phyloP scores from a whole-genome alignment of 2,888 invertebrate genomes.

The Fissipunctia ypsillon region DNA sequence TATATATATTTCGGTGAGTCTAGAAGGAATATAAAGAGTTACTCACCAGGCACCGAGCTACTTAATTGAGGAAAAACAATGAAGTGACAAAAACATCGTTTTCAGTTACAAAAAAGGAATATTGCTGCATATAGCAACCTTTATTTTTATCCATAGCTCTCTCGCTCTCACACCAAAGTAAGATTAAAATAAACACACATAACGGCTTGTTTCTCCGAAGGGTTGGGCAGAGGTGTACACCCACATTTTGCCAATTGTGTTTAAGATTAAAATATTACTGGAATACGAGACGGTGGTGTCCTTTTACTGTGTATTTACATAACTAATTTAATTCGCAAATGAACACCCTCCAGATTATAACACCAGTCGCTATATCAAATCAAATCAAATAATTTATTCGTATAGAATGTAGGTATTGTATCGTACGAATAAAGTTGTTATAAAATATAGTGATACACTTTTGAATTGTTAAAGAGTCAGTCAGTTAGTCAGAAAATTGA shows the following conservation, averaged over 20 bases:
- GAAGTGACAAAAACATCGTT: neutral
- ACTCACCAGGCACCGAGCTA: neutral
- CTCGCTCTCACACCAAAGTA: neutral
- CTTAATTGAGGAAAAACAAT: neutral
- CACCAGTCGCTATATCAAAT: too few species aligned
- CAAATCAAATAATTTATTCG: too few species aligned
- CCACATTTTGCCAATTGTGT: too few species aligned
- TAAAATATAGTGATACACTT: too few species aligned
- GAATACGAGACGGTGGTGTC: conserved; percentile 12
- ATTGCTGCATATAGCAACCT: neutral
- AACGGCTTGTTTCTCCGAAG: too few species aligned
- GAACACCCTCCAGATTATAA: neutral
- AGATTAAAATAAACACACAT: conserved; percentile 26
- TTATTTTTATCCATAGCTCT: neutral
- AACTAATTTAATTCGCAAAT: conserved; percentile 45
- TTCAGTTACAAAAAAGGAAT: neutral
- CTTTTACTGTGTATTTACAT: conserved; percentile 29
- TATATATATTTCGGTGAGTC: neutral
- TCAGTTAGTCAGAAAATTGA: too few species aligned
- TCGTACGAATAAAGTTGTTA: too few species aligned
- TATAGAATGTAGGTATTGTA: too few species aligned
- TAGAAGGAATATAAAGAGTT: neutral
- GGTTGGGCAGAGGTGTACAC: too few species aligned
- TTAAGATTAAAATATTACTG: conserved; percentile 19
- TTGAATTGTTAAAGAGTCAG: too few species aligned